Evolutionary conservation across 2,113 vertebrate genomes (phyloP), one percentile per base, ranked within the genome.

Genomic region (Percopsis transmontana): DNA sequence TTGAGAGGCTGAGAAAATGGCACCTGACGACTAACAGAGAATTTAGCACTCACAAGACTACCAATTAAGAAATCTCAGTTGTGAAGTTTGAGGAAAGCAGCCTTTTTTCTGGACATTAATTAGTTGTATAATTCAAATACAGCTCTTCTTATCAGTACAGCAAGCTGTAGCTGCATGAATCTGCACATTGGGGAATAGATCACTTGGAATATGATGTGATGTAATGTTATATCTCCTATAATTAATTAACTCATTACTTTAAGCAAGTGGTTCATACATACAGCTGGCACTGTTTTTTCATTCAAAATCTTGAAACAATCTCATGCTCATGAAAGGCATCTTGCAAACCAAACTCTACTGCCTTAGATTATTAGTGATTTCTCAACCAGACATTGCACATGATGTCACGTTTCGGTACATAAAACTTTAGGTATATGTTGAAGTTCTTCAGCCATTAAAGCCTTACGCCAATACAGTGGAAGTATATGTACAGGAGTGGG

Each of bases 1-100:
- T 7, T 33, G 27, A 33, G 58, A 3, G 44, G 79, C 62, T 75
- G 68, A 54, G 55, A 84, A 79, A 77, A 70, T 56, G 55, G 62
- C 78, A 76, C 76, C 68, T 77, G 77, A 80, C 64, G 70, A 70
- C 85, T 72, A 82, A 80, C 76, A 76, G 70, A 58, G 57, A 80
- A 83, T 76, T 48, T 61, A 68, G 76, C 80, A 66, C 73, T 71
- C 78, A 71, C 72, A 67, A 72, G 76, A 39, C 61, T 13, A 50
- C 56, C 55, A 58, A 52, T 69, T 58, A 59, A 53, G 69, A 48
- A 70, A 44, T 41, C 27, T 23, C n/a, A 24, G 44, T 24, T 72
- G 58, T 42, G 58, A 59, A 60, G 57, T 50, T 14, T 53, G 14
- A 15, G 52, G 60, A 63, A 52, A 45, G 18, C 27, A 33, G 47